Base-by-base conservation (phyloP, 2,888 invertebrate species). In the Hydraecia micacea region DNA sequence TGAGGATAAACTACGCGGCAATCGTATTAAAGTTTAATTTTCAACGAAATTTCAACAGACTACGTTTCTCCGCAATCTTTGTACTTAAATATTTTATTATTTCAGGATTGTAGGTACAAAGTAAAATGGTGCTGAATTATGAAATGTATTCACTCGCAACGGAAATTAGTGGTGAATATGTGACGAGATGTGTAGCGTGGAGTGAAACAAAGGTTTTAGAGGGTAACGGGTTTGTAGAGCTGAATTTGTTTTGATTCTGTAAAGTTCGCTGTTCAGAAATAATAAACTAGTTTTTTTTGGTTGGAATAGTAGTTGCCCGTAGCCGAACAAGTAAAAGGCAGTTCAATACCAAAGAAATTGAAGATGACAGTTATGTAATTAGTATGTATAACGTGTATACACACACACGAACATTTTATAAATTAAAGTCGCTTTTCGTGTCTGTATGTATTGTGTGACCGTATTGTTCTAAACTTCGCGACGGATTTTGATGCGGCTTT, bases 141-240 rank as follows among this genome's bases (percentile, higher is more conserved):
- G 18, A 15, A 68, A n/a, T 11, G 11, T 36, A 28, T 85, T 74
- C 71, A 42, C 74, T 68, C 9, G n/a, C 21, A n/a, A n/a, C 62
- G 80, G 72, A 81, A 73, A 85, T 85, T 73, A 62, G 69, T 39
- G 72, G 75, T 63, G 65, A 85, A 81, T 85, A 70, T 65, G 21
- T 75, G 52, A 85, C 11, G 13, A 69, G 65, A 63, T 55, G 39
- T 2, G 46, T 11, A 70, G 25, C 2, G 46, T 2, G 46, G 6
- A 52, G 15, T 63, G 2, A 25, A 42, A 80, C 32, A n/a, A 70
- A 6, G 80, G 60, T 39, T 66, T 58, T 25, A 25, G 11, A 21
- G 15, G 11, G 8, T 25, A 8, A 25, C 18, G 42, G 21, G 13
- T 52, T 52, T 62, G 9, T 49, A 5, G 28, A 25, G 52, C 9